Evolutionary conservation across 2,113 vertebrate species (phyloP), one percentile per base, ranked within the genome.

Genomic region (Helogale parvula): DNA sequence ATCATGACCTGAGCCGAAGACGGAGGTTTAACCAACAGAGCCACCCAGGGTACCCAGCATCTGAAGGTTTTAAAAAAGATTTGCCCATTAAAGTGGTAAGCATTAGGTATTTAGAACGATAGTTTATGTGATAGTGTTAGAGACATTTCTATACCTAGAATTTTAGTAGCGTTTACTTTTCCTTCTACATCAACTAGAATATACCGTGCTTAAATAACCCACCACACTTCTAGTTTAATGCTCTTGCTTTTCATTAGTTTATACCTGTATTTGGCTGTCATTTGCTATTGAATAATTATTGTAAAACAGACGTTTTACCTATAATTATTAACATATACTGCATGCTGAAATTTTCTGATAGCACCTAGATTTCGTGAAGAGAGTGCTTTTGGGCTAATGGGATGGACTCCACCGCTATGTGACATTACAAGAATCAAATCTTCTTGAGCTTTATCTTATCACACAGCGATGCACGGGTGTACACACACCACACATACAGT

Each of bases 241-340:
- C 6, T 7, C 7, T 65, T 14, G 16, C 11, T 91, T 88, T 81
- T 94, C 41, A 81, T 82, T 85, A 76, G 21, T 69, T 88, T 68
- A 92, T 9, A 80, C 54, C 14, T 63, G 2, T 23, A 68, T 52
- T 41, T 69, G 50, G 11, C 21, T 93, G 50, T 23, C 2, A 69
- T 76, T 76, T 69, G 12, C 89, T 95, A 52, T 38, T 54, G 25
- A 96, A 68, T 41, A 91, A 16, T 35, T 92, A 71, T 93, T 88
- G 84, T 66, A 82, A 87, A 47, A 82, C 10, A 45, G 33, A 83
- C 27, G 8, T 29, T 88, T 94, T 66, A 96, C 25, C 83, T 80
- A 25, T n/a, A 88, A 65, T 80, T 93, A 69, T n/a, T 83, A 94
- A 77, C 52, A 89, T 16, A 89, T 8, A n/a, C 52, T 85, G 66